Evolutionary conservation across 1,140 invertebrate genomes (phyloP).

Genomic region (Drosophila pseudoananassae): DNA sequence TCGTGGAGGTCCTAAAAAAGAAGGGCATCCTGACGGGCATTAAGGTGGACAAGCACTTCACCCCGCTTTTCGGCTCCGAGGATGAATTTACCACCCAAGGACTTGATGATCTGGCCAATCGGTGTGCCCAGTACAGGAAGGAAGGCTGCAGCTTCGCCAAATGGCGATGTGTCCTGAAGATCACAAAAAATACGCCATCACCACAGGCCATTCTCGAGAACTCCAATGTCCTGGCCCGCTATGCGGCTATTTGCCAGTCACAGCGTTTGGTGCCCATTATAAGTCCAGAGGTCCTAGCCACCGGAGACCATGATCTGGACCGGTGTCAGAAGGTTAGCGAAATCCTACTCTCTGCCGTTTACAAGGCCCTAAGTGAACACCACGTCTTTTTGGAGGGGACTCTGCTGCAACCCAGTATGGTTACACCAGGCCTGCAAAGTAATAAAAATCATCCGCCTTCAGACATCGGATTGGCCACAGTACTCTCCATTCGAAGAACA

Average conservation of each 20-base stretch:
- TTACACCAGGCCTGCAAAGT: constrained; percentile 93
- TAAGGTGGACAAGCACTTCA: constrained; percentile 95
- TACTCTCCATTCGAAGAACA: constrained; percentile 93
- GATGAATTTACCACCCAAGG: constrained; percentile 98
- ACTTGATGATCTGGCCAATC: constrained; percentile 95
- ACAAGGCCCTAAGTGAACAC: constrained; percentile 98
- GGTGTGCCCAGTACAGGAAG: constrained; percentile 99
- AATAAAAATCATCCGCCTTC: constrained; percentile 89
- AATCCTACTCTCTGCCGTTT: constrained; percentile 95
- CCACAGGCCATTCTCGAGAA: constrained; percentile 96
- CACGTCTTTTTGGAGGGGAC: constrained; percentile 99
- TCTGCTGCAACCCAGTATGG: constrained; percentile 98
- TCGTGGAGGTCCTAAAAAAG: constrained; percentile 91
- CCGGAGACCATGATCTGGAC: constrained; percentile 96
- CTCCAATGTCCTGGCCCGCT: constrained; percentile 97
- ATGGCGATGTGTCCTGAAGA: constrained; percentile 99
- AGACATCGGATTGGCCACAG: constrained; percentile 93
- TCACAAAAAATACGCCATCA: constrained; percentile 94
- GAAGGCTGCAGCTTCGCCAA: constrained; percentile 99
- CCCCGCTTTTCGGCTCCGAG: constrained; percentile 94
- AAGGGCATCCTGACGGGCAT: constrained; percentile 95
- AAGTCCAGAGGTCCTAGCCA: constrained; percentile 94
- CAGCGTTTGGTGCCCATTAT: constrained; percentile 98
- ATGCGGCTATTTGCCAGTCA: constrained; percentile 98
- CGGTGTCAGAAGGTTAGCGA: constrained; percentile 97